Conservation (phyloP, 2,888 invertebrate species). For the Oxyscelio sp. region DNA sequence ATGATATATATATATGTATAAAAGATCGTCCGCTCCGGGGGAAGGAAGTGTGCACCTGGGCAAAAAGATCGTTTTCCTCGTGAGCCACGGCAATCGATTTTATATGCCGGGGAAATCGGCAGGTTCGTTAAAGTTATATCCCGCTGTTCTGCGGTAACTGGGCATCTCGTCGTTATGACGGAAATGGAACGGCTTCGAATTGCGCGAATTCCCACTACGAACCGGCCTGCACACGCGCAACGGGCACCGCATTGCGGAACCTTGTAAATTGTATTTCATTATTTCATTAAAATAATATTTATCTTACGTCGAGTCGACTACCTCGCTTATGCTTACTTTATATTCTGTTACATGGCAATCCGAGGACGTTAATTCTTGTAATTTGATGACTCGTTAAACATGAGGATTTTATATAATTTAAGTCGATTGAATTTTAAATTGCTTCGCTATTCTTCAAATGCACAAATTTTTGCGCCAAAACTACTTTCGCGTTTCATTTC, state of each 20-base stretch:
- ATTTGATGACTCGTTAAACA: constrained; percentile 64
- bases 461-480: too few species aligned
- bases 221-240: constrained; percentile 58
- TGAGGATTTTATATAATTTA: constrained; percentile 38
- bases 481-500: too few species aligned
- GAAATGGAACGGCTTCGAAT: constrained; percentile 79
- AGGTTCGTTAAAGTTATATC: constrained; percentile 78
- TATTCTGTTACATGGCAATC: constrained; percentile 52
- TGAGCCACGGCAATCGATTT: constrained; percentile 58
- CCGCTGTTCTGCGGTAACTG: constrained; percentile 78
- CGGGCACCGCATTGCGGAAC: constrained; percentile 58
- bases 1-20: too few species aligned
- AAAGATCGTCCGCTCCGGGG: constrained; percentile 29
- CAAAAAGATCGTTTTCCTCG: constrained; percentile 61
- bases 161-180: constrained; percentile 79
- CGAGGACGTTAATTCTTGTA: constrained; percentile 55
- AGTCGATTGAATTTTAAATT: constrained; percentile 21
- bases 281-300: constrained; percentile 75
- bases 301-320: constrained; percentile 67
- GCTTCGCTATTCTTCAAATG: constrained; percentile 4
- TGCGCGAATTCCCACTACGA: constrained; percentile 77
- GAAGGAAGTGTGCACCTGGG: constrained; percentile 7
- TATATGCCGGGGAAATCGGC: constrained; percentile 69
- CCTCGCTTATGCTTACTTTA: constrained; percentile 66
- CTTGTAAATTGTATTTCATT: constrained; percentile 76